Conservation (phyloP, 1,140 invertebrate genomes). For the Danaus plexippus region DNA sequence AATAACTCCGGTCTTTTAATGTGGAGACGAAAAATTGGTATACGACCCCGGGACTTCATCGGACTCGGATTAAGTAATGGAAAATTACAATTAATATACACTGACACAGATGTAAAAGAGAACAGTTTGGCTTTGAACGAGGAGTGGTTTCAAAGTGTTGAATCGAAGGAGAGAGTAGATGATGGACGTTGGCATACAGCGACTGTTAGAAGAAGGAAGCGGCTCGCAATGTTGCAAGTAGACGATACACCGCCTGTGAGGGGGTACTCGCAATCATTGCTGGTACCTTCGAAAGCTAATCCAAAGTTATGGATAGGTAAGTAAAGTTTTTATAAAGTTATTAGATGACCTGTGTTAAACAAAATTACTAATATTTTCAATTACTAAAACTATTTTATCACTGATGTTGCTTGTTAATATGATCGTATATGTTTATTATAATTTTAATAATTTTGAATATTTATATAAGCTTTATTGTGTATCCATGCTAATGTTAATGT, state of each 20-base stretch:
- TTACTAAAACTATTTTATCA: too few species aligned
- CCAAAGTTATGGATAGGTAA: conserved; percentile 83
- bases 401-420: too few species aligned
- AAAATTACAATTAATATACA: conserved; percentile 64
- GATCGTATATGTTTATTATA: too few species aligned
- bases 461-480: too few species aligned
- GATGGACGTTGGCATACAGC: conserved; percentile 84
- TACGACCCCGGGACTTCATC: conserved; percentile 64
- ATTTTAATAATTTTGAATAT: too few species aligned
- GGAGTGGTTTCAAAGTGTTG: conserved; percentile 68
- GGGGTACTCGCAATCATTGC: conserved; percentile 75
- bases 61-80: conserved; percentile 63
- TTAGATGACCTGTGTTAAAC: too few species aligned
- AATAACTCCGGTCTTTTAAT: conserved; percentile 78
- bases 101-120: conserved; percentile 61
- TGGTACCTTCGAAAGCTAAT: conserved; percentile 81
- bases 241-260: conserved; percentile 77
- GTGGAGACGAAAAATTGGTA: conserved; percentile 73
- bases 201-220: conserved; percentile 76
- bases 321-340: conserved; percentile 20
- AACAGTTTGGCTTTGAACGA: conserved; percentile 46
- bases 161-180: conserved; percentile 73
- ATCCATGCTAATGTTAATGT: too few species aligned
- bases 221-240: conserved; percentile 78
- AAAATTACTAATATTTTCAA: too few species aligned